These are phyloP conservation scores for Agriotes lineatus DNA, from an alignment of 2,888 invertebrate genomes.

Conservation along the genomic window DNA sequence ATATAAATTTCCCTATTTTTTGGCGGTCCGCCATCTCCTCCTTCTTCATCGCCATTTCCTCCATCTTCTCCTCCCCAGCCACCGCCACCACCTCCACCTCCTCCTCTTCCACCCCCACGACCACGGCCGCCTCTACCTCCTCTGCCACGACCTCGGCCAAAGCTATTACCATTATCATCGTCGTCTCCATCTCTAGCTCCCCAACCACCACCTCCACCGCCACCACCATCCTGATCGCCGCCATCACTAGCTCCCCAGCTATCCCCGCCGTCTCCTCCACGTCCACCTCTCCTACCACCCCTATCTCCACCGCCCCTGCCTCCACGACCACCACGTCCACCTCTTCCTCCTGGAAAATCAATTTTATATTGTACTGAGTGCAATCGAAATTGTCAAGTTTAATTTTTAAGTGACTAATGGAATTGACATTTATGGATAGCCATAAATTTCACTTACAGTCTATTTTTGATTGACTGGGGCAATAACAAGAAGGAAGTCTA, in stretches of 20 bases:
- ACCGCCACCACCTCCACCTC: slow-evolving; percentile 45
- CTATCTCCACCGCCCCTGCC: slow-evolving; percentile 59
- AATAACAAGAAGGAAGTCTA: too few species aligned
- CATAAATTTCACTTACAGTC: too few species aligned
- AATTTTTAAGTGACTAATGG: too few species aligned
- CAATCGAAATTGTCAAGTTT: too few species aligned
- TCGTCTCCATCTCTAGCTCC: slow-evolving; percentile 3
- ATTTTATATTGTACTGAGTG: too few species aligned
- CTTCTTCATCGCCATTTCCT: slow-evolving; percentile 22
- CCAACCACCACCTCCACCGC: background rate
- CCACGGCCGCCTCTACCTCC: slow-evolving; percentile 11
- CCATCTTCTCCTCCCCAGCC: slow-evolving; percentile 39
- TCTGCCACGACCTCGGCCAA: slow-evolving; percentile 1
- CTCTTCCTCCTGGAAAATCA: slow-evolving; percentile 45
- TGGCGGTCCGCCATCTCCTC: background rate
- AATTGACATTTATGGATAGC: too few species aligned
- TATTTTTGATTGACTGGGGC: too few species aligned
- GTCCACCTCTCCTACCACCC: slow-evolving; percentile 41
- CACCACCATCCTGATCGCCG: background rate
- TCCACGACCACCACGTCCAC: slow-evolving; percentile 52
- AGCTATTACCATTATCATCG: slow-evolving; percentile 18
- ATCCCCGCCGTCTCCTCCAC: slow-evolving; percentile 35
- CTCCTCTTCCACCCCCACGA: slow-evolving; percentile 40
- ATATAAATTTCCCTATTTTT: slow-evolving; percentile 76
- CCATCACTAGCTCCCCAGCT: slow-evolving; percentile 42